phyloP scores from a whole-genome alignment of 2,113 vertebrate genomes.

The Ahaetulla prasina region DNA sequence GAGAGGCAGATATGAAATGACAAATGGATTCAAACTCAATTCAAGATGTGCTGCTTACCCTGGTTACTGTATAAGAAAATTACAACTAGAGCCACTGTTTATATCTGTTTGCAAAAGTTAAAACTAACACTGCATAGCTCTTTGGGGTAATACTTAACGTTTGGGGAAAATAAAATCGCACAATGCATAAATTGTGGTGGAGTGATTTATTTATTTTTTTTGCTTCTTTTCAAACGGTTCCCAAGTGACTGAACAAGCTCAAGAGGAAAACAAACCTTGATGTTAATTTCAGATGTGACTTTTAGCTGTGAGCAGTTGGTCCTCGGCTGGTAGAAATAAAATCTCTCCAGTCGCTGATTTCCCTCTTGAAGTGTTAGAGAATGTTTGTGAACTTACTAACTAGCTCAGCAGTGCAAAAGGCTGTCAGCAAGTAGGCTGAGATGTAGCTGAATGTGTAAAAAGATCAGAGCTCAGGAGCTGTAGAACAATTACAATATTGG shows the following conservation, averaged over 20 bases:
- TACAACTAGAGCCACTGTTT: background rate
- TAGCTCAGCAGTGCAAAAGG: background rate
- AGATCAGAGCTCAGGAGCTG: background rate
- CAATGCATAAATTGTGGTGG: background rate
- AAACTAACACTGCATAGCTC: background rate
- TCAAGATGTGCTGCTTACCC: background rate
- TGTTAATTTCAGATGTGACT: background rate
- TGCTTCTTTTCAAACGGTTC: background rate
- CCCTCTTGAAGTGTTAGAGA: background rate
- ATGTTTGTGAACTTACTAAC: background rate
- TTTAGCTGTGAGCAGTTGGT: background rate
- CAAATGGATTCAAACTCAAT: background rate
- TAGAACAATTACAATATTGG: background rate
- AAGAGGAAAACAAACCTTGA: background rate
- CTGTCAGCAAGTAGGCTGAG: background rate
- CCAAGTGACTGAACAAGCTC: background rate
- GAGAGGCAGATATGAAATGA: background rate
- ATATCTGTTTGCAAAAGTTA: background rate
- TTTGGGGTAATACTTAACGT: background rate
- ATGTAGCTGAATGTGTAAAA: background rate
- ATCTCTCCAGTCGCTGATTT: background rate
- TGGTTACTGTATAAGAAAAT: background rate
- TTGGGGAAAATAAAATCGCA: background rate
- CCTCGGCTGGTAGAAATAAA: background rate
- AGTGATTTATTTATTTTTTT: fast-evolving